Conservation (phyloP, 2,113 vertebrate genomes). For the Sakesphorus luctuosus region DNA sequence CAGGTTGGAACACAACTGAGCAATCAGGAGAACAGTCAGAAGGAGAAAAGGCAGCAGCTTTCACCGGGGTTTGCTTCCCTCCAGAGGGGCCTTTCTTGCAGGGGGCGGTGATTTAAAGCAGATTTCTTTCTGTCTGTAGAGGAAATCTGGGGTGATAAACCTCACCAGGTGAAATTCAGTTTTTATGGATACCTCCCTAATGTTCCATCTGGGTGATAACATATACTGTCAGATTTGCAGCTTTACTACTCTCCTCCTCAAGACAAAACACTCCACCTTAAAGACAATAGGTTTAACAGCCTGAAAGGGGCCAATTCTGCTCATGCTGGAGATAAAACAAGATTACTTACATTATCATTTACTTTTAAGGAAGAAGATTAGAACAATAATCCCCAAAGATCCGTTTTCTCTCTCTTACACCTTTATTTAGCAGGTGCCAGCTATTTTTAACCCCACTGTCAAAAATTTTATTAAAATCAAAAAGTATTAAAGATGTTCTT, state of each 20-base stretch:
- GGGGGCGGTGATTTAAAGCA: conserved; percentile 36
- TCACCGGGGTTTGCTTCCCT: not conserved
- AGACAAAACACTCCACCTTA: conserved; percentile 23
- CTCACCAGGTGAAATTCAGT: conserved; percentile 21
- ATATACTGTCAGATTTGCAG: conserved; percentile 21
- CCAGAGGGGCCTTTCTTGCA: not conserved
- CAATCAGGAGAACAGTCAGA: not conserved
- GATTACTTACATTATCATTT: not conserved
- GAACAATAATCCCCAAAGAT: not conserved
- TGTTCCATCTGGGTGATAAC: conserved; percentile 18
- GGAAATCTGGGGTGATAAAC: conserved; percentile 37
- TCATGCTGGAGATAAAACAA: not conserved
- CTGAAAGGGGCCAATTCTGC: conserved; percentile 1
- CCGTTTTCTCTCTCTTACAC: not conserved
- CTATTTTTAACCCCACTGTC: not conserved
- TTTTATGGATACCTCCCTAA: conserved; percentile 28
- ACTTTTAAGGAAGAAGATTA: conserved; percentile 1
- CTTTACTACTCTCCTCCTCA: conserved; percentile 5
- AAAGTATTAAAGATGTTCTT: not conserved
- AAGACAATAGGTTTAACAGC: conserved; percentile 5
- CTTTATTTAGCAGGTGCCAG: not conserved
- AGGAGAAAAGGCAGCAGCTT: not conserved
- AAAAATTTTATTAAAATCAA: not conserved
- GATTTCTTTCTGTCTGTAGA: not conserved
- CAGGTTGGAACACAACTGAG: not conserved